Evolutionary conservation across 2,113 vertebrate genomes (phyloP), one percentile per base, ranked within the genome.

Genomic region (Murina feae): DNA sequence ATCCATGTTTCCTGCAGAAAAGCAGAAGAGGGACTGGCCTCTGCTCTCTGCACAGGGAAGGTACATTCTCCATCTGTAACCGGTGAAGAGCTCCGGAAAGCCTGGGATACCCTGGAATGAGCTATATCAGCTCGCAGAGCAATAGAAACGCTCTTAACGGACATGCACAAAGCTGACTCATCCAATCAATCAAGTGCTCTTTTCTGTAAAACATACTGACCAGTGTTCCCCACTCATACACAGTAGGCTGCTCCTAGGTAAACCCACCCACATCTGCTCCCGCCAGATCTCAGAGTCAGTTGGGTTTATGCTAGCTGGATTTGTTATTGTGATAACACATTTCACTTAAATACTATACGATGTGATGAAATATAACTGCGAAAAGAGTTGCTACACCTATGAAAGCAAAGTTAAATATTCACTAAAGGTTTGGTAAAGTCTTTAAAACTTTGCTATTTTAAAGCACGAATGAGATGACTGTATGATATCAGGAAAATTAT

Each of bases 341-440:
- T 32, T 85, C 63, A 37, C 60, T 90, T n/a, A 69, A 74, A 68
- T 68, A 39, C 74, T 80, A 55, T 85, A 12, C 39, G 49, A 76
- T 35, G 51, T n/a, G 37, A 49, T 78, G n/a, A 81, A 88, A 32
- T 28, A 14, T 32, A 63, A 63, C 18, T 53, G n/a, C 37, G 60
- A 63, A 49, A 75, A 42, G 23, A 42, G 23, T 63, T 68, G 25
- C 37, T 25, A 3, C n/a, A 12, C 65, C 21, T 55, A 58, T 60
- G 25, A 91, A 86, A 86, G 20, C n/a, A 79, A 95, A 93, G 37
- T n/a, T 66, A 79, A 92, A 63, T 82, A 80, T 49, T 51, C 42
- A 25, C 21, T 32, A 60, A 51, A 28, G 60, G 58, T 86, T 89
- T 72, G n/a, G 65, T 87, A 71, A 53, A 87, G 13, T 71, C 69